Percentiles rank a stretch among this genome's conserved stretches.
Evolutionary conservation across 2,113 vertebrate genomes (phyloP).

Genomic region (Todiramphus chloris): DNA sequence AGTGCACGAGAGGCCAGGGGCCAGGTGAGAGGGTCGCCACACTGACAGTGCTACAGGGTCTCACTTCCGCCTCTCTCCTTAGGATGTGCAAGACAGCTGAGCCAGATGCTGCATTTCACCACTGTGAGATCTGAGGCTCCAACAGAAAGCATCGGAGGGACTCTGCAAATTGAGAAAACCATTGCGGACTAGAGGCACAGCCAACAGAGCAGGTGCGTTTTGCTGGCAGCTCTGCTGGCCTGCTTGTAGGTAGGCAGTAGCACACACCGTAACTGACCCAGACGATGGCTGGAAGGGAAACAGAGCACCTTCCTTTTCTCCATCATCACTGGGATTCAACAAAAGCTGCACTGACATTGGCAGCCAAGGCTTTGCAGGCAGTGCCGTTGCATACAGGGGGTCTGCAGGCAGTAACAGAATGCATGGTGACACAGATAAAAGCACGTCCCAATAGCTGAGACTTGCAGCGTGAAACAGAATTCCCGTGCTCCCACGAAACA

Average conservation of each 20-base stretch:
- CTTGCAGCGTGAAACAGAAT: not conserved
- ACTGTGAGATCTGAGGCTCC: not conserved
- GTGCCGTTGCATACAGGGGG: too few relatives aligned
- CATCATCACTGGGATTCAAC: accelerated
- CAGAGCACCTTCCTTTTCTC: not conserved
- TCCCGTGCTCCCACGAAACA: accelerated
- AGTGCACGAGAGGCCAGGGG: not conserved
- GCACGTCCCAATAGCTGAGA: not conserved
- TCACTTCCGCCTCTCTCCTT: accelerated
- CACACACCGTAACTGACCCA: not conserved
- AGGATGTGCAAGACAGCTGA: not conserved
- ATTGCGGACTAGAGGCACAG: not conserved
- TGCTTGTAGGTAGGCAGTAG: not conserved
- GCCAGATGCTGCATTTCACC: not conserved
- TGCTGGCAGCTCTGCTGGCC: not conserved
- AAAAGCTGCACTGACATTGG: not conserved
- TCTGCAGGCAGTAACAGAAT: not conserved
- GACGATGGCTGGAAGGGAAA: not conserved
- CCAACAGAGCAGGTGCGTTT: not conserved
- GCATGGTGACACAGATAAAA: not conserved
- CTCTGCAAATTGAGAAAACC: not conserved
- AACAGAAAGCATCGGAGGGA: not conserved
- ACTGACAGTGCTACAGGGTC: accelerated
- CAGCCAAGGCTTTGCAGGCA: not conserved
- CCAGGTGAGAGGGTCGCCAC: too few relatives aligned